Evolutionary conservation across 2,113 vertebrate species (phyloP).

Genomic region (Solenodon paradoxus): DNA sequence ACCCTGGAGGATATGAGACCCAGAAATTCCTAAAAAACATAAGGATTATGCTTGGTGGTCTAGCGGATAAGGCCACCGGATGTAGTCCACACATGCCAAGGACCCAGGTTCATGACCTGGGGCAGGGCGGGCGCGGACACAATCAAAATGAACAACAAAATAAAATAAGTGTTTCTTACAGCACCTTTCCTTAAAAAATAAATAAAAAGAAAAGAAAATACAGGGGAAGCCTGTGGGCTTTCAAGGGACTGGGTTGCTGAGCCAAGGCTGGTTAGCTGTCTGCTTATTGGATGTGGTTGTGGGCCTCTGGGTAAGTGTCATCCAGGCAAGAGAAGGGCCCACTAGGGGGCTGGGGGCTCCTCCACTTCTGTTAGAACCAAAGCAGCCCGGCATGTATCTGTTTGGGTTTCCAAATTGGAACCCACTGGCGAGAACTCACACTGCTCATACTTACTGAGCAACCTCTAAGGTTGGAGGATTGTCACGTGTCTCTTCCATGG

Average conservation of each 20-base stretch:
- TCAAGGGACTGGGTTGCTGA: background rate
- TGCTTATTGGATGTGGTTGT: background rate
- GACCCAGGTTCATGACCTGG: too few species aligned
- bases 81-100: too few species aligned
- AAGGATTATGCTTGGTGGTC: too few species aligned
- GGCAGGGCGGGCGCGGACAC: too few species aligned
- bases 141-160: too few species aligned
- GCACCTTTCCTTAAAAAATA: too few species aligned
- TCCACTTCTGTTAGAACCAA: background rate
- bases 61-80: too few species aligned
- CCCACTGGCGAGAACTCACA: too few species aligned
- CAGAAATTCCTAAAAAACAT: background rate
- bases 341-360: background rate
- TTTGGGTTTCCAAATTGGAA: background rate
- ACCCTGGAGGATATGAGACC: background rate
- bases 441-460: background rate
- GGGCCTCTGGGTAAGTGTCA: background rate
- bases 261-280: background rate
- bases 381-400: accelerated
- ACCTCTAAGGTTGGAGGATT: background rate
- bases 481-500: accelerated
- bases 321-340: background rate
- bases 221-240: background rate
- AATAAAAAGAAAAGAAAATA: too few species aligned
- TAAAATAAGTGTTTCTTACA: too few species aligned